Evolutionary conservation across 2,888 invertebrate species (phyloP).

Genomic region (Nemurella pictetii): DNA sequence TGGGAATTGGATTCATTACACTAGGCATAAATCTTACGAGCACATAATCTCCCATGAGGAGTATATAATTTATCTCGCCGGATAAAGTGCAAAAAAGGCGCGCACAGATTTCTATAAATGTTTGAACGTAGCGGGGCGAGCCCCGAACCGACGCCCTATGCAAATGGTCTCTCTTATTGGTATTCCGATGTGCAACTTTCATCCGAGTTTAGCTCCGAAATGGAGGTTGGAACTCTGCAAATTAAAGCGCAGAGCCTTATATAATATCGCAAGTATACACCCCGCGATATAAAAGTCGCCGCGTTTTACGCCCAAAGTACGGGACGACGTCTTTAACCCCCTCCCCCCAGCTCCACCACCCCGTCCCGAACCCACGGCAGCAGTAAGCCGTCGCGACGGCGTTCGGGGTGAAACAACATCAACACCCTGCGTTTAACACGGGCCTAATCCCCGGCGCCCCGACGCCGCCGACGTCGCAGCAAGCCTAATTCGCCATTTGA

Average conservation of each 20-base stretch:
- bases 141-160: background rate
- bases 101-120: background rate
- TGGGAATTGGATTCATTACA: background rate
- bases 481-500: background rate
- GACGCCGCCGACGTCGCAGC: background rate
- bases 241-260: background rate
- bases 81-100: background rate
- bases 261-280: background rate
- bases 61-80: background rate
- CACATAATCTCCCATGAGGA: background rate
- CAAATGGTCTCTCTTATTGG: background rate
- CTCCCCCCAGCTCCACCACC: no score
- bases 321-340: background rate
- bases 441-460: background rate
- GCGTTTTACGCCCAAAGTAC: background rate
- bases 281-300: background rate
- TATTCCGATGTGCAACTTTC: slow-evolving; percentile 5
- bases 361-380: background rate
- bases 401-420: background rate
- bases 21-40: background rate
- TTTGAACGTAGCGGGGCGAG: background rate
- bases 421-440: background rate
- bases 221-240: background rate
- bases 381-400: background rate
- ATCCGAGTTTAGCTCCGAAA: background rate